Conservation (phyloP, 2,113 vertebrate species). For the Lamprotornis superbus region DNA sequence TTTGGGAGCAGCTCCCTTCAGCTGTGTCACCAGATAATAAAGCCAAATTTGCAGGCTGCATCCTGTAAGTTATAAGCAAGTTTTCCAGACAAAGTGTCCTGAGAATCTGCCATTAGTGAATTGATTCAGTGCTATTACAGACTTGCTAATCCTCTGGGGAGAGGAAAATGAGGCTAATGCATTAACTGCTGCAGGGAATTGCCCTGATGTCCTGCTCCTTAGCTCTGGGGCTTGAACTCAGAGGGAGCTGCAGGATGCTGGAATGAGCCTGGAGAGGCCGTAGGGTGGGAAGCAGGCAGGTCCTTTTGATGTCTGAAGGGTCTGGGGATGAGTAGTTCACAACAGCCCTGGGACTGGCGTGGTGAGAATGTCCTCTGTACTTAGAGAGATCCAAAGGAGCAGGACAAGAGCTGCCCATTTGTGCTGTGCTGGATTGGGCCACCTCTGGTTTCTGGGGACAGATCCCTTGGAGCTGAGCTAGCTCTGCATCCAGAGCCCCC, state of each 20-base stretch:
- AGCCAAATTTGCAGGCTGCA: neutral
- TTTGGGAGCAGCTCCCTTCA: conserved; percentile 21
- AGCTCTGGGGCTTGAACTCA: neutral
- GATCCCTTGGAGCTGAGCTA: neutral
- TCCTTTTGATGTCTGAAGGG: conserved; percentile 52
- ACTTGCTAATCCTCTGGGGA: conserved; percentile 31
- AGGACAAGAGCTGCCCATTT: neutral
- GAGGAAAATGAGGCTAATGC: conserved; percentile 6
- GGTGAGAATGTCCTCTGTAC: neutral
- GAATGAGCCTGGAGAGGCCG: neutral
- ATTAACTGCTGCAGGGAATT: neutral
- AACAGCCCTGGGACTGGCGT: neutral
- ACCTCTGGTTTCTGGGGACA: neutral
- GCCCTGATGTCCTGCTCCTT: neutral
- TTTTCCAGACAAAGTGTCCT: conserved; percentile 38
- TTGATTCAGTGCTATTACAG: conserved; percentile 31
- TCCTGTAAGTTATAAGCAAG: neutral
- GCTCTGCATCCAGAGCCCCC: neutral
- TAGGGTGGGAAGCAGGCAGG: neutral
- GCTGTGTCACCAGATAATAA: neutral
- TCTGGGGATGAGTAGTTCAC: neutral
- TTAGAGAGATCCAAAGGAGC: neutral
- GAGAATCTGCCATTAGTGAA: conserved; percentile 25
- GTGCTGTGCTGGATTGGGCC: neutral
- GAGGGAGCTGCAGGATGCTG: neutral